Base-by-base conservation (phyloP, 2,113 vertebrate species). In the Bos javanicus region DNA sequence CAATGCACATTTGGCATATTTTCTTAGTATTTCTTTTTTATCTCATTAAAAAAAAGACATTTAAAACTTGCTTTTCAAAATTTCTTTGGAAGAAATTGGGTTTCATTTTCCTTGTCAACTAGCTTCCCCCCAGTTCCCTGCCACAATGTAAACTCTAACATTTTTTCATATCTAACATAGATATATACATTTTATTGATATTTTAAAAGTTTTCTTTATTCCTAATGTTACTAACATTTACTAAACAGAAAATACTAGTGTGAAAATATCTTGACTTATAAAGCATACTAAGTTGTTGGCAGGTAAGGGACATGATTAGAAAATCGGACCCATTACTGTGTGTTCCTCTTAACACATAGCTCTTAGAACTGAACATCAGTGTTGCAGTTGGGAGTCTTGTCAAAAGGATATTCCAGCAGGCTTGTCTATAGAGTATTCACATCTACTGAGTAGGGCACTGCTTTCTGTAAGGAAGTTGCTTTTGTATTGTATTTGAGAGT, bases 141-240 rank as follows among this genome's bases (percentile, higher is more conserved):
- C 5, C 11, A 19, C 15, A 74, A n/a, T 54, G 39, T 46, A 87
- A 83, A 56, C 21, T 88, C 33, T 96, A 71, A 81, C 87, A 64
- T 93, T 88, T 43, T 93, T 96, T 71, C 4, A 39, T 91, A 19
- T 88, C 23, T 81, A 94, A 78, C 85, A 28, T 48, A 87, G 19
- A 74, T 81, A 39, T 76, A 39, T 26, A 62, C 14, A 2, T 87
- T 80, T 92, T 94, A 12, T 90, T 96, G 64, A 88, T 62, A 83
- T 57, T 90, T 80, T 81, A n/a, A 23, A n/a, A 50, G 50, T 81
- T 93, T 95, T 43, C 87, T 91, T 91, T 85, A 90, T 95, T 97
- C 39, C 62, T 89, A 57, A 64, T 62, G 6, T 59, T 95, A 43
- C 84, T 94, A 57, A 19, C 14, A 95, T 80, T 95, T 92, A 85